Conservation (phyloP, 2,113 vertebrate species). For the Trematomus loennbergii region DNA sequence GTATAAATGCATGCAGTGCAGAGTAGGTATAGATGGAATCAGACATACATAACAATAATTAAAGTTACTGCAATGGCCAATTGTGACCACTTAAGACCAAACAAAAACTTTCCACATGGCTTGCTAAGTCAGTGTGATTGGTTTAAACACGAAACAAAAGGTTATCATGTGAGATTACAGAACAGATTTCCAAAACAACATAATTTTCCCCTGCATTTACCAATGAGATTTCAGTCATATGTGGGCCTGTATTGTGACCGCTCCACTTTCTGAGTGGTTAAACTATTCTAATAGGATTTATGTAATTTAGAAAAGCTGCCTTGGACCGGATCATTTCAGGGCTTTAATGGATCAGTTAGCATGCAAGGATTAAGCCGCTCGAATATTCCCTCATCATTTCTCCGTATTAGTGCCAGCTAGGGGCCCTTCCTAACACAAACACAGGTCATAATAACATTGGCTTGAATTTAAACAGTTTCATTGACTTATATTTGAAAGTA, state of each 20-base stretch:
- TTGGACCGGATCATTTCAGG: conserved; percentile 69
- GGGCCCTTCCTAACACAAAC: conserved; percentile 28
- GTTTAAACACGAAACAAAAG: conserved; percentile 54
- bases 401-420: conserved; percentile 30
- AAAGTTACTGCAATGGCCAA: not conserved
- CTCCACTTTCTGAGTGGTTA: conserved; percentile 70
- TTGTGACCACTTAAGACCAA: conserved; percentile 60
- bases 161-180: conserved; percentile 59
- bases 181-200: conserved; percentile 34
- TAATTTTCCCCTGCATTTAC: not conserved
- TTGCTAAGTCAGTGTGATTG: conserved; percentile 50
- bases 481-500: not conserved
- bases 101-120: conserved; percentile 72
- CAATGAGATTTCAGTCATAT: conserved; percentile 64
- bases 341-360: conserved; percentile 80
- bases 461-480: conserved; percentile 5
- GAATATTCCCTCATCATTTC: conserved; percentile 48
- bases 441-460: not conserved
- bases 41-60: not conserved
- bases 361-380: conserved; percentile 74
- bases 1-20: not conserved
- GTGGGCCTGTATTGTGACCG: conserved; percentile 62
- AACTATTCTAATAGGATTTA: conserved; percentile 76
- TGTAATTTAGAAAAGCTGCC: conserved; percentile 76
- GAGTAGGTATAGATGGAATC: not conserved